phyloP scores from a whole-genome alignment of 2,888 invertebrate genomes.

The Nemotelus nigrinus region DNA sequence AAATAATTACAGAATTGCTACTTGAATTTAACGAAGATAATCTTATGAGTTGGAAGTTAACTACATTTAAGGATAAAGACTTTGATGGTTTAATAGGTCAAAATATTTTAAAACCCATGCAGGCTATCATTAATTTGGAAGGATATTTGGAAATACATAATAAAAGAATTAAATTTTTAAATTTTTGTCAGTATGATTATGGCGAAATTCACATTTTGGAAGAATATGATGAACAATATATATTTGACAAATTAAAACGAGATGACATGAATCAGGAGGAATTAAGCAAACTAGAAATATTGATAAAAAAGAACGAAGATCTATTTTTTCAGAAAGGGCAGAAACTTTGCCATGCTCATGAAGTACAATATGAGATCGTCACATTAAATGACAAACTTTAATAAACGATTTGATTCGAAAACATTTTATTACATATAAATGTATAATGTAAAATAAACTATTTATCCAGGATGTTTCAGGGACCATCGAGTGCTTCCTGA shows the following conservation, averaged over 20 bases:
- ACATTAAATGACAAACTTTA: constrained; percentile 25
- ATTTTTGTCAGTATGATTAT: not conserved
- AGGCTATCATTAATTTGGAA: constrained; percentile 28
- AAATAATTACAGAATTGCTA: constrained; percentile 31
- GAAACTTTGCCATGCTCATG: constrained; percentile 55
- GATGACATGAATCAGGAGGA: constrained; percentile 10
- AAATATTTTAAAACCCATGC: constrained; percentile 36
- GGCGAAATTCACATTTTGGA: constrained; percentile 15
- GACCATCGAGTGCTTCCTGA: too few species aligned
- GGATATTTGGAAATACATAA: constrained; percentile 10
- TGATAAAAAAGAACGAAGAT: constrained; percentile 53
- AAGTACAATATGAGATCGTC: constrained; percentile 39
- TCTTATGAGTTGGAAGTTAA: constrained; percentile 28
- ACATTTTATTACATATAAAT: too few species aligned
- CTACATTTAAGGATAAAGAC: constrained; percentile 13
- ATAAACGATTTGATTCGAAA: too few species aligned
- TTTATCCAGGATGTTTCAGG: too few species aligned
- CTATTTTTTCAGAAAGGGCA: constrained; percentile 57
- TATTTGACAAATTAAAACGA: constrained; percentile 3
- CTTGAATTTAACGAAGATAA: constrained; percentile 31
- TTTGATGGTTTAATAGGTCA: constrained; percentile 37
- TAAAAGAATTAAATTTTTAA: constrained; percentile 9
- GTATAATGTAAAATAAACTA: too few species aligned
- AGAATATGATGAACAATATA: not conserved
- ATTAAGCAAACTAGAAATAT: not conserved